phyloP scores from a whole-genome alignment of 2,888 invertebrate genomes.

The Leistus spinibarbis region DNA sequence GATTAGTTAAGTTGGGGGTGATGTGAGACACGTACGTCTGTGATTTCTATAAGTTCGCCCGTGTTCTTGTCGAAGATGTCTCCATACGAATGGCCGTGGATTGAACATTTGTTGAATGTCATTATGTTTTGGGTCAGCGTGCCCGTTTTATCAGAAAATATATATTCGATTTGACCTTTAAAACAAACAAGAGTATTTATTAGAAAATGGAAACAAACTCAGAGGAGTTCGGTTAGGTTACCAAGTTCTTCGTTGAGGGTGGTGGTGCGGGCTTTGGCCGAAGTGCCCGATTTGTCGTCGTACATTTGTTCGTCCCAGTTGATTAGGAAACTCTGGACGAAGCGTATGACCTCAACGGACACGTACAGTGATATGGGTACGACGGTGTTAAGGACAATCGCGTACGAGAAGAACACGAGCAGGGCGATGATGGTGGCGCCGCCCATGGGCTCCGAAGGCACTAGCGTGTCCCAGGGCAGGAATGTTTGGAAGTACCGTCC shows the following conservation, averaged over 20 bases:
- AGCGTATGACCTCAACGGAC: slow-evolving; percentile 94
- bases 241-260: slow-evolving; percentile 97
- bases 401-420: slow-evolving; percentile 98
- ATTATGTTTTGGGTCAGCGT: slow-evolving; percentile 99
- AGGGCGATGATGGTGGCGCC: slow-evolving; percentile 93
- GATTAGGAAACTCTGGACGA: slow-evolving; percentile 97
- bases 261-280: slow-evolving; percentile 95
- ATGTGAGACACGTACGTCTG: slow-evolving; percentile 63
- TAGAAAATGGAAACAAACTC: background rate
- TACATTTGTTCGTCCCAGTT: slow-evolving; percentile 99
- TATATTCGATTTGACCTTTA: slow-evolving; percentile 92
- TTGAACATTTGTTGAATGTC: slow-evolving; percentile 99
- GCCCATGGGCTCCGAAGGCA: slow-evolving; percentile 80
- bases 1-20: background rate
- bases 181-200: background rate
- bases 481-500: slow-evolving; percentile 88
- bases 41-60: slow-evolving; percentile 85
- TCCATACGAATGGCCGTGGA: slow-evolving; percentile 90
- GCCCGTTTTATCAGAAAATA: slow-evolving; percentile 99
- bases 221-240: slow-evolving; percentile 50
- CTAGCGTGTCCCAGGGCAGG: slow-evolving; percentile 93
- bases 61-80: slow-evolving; percentile 86
- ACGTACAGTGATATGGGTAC: slow-evolving; percentile 99
- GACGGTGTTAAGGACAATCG: slow-evolving; percentile 98
- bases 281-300: slow-evolving; percentile 85